phyloP scores from a whole-genome alignment of 64 coral and sea anemone genomes.

The Platygyra sinensis region DNA sequence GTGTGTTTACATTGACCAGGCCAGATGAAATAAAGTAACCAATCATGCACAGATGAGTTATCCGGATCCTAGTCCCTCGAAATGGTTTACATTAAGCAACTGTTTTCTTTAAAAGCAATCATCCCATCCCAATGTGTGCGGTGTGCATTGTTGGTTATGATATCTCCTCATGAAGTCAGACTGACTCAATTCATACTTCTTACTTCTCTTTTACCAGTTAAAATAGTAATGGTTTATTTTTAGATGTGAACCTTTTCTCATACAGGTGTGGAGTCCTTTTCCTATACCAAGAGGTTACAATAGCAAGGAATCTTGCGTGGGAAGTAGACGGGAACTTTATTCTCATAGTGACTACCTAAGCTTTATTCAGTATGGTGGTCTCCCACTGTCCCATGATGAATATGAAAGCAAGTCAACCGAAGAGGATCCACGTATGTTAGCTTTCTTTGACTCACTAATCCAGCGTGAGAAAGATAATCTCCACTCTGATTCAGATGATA shows the following conservation, averaged over 20 bases:
- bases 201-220: no score
- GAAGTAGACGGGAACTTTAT: conserved; percentile 59
- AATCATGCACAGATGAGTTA: no score
- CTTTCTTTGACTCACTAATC: conserved; percentile 94
- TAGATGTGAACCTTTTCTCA: not conserved
- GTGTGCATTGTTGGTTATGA: no score
- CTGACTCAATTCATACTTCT: no score
- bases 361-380: conserved; percentile 70
- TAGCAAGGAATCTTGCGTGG: not conserved
- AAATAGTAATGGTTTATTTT: not conserved
- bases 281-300: conserved; percentile 38
- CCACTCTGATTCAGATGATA: conserved; percentile 61
- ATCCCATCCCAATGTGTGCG: no score
- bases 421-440: conserved; percentile 89
- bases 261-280: conserved; percentile 96
- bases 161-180: no score
- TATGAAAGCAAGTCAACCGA: conserved; percentile 77
- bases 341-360: conserved; percentile 85
- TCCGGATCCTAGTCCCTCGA: no score
- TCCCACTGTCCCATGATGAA: conserved; percentile 78
- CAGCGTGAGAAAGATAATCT: conserved; percentile 68
- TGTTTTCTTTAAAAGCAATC: no score
- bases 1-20: no score
- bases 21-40: no score
- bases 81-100: no score